Conservation (phyloP, 2,888 invertebrate genomes). For the Ashinkailepas kermadecensis region DNA sequence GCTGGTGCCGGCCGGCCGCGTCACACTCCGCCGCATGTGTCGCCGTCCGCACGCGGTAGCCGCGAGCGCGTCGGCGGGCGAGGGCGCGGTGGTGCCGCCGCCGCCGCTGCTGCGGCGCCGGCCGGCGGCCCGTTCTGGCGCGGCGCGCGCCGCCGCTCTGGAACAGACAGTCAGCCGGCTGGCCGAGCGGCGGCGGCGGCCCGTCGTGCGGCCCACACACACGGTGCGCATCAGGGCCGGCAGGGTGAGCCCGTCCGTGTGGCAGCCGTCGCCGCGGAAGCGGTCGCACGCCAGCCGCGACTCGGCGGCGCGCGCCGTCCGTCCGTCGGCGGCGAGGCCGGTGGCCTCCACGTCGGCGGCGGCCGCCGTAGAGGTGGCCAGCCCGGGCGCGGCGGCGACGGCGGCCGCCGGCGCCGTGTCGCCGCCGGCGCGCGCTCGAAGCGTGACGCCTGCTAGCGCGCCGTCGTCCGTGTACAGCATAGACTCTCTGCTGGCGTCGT, state of each 20-base stretch:
- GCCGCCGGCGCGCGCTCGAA: background rate
- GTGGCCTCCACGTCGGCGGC: background rate
- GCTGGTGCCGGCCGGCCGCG: background rate
- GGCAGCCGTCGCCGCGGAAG: slow-evolving; percentile 5
- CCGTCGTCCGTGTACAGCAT: background rate
- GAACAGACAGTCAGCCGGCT: background rate
- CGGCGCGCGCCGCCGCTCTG: background rate
- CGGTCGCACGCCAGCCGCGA: background rate
- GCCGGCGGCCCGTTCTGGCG: background rate
- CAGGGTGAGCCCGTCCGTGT: background rate
- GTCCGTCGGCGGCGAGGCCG: background rate
- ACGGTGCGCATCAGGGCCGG: slow-evolving; percentile 5
- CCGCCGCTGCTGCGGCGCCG: background rate
- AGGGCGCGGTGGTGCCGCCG: background rate
- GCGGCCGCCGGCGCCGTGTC: background rate
- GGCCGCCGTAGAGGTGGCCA: no score
- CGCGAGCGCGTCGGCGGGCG: background rate
- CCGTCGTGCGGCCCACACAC: slow-evolving; percentile 8
- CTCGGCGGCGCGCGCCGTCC: background rate
- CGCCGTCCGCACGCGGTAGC: background rate
- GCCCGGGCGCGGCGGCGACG: background rate
- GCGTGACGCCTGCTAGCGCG: background rate
- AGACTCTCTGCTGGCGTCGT: slow-evolving; percentile 5
- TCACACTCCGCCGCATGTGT: background rate
- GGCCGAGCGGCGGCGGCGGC: slow-evolving; percentile 12